Evolutionary conservation across 2,888 invertebrate genomes (phyloP), one percentile per base, ranked within the genome.

Genomic region (Adineta ricciae): DNA sequence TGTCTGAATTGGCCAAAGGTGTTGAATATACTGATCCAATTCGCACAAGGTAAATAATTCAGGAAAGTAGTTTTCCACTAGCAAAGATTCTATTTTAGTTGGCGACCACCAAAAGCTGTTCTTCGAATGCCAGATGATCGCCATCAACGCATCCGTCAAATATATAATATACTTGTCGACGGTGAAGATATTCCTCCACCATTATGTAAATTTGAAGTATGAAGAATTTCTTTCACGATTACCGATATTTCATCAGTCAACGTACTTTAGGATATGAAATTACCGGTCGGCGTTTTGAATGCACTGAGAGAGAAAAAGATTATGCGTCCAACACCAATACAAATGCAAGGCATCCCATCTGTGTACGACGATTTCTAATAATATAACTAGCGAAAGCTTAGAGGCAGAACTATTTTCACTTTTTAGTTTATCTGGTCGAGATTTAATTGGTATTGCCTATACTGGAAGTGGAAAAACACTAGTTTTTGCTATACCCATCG

Each of bases 391-490:
- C n/a, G n/a, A n/a, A n/a, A n/a, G n/a, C n/a, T n/a, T n/a, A n/a
- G n/a, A n/a, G n/a, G n/a, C n/a, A n/a, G n/a, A n/a, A n/a, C n/a
- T n/a, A n/a, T n/a, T n/a, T n/a, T n/a, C n/a, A n/a, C n/a, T n/a
- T n/a, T n/a, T n/a, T n/a, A n/a, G n/a, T 78, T 84, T 99, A 72
- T 93, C 95, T 46, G 99, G 99, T 0, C 92, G 99, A 11, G 99
- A 99, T 90, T 95, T 99, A 94, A 99, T 99, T 87, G 99, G 99
- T 0, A 99, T 99, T 87, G 98, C 99, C 0, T 99, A 97, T 90
- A 99, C 99, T 0, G 99, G 99, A 16, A 96, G 96, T 50, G 99
- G 99, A 52, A 99, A 99, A 92, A 99, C 99, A 0, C 91, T 99
- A 86, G 99, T 99, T 0, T 99, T 99, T 91, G 95, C 95, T 0